These are phyloP conservation scores for Microtus richardsoni DNA, from an alignment of 2,113 vertebrate genomes.

Conservation along the genomic window DNA sequence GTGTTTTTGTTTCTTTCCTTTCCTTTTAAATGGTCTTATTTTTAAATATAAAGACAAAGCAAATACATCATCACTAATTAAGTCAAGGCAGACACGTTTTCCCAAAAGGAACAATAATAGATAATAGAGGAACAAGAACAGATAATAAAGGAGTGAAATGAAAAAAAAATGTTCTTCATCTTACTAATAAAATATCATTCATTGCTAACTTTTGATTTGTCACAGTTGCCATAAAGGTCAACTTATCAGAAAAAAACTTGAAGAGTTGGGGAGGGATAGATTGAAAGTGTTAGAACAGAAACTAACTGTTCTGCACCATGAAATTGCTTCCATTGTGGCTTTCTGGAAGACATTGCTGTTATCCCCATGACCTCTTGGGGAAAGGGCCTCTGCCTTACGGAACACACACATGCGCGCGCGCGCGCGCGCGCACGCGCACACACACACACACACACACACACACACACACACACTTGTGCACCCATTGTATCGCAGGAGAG, in stretches of 20 bases:
- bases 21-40: not conserved
- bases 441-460: no score
- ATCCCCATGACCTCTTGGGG: not conserved
- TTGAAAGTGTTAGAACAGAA: not conserved
- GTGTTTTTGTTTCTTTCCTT: not conserved
- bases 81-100: not conserved
- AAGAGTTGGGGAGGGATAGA: not conserved
- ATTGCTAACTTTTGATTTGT: not conserved
- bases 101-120: not conserved
- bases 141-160: not conserved
- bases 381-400: not conserved
- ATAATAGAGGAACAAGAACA: not conserved
- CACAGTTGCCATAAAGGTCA: not conserved
- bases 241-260: not conserved
- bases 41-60: conserved; percentile 16
- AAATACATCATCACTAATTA: conserved; percentile 42
- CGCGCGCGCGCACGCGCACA: not conserved
- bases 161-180: not conserved
- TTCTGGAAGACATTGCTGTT: no score
- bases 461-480: accelerated
- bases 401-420: not conserved
- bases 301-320: not conserved
- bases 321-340: not conserved
- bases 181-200: not conserved
- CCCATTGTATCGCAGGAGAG: no score